Base-by-base conservation (phyloP, 2,797 vertebrate genomes). In the Champsocephalus gunnari region DNA sequence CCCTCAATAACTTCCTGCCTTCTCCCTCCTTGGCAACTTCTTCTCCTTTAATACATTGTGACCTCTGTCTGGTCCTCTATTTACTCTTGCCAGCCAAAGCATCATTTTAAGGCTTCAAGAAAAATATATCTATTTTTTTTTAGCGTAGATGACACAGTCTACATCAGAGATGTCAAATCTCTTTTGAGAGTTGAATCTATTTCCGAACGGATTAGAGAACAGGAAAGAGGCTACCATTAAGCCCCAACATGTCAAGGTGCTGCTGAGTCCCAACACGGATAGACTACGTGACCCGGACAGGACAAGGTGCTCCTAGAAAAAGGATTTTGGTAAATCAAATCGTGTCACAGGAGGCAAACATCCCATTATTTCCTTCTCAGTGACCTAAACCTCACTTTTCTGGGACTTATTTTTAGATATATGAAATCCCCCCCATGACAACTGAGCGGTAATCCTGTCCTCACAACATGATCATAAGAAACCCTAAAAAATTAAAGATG, bases 351-450 rank as follows among this genome's bases (percentile, higher is more conserved):
- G 79, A 83, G 73, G 49, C 63, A 78, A 73, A 61, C 74, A 73
- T 83, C 71, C 34, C 64, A 38, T 41, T 5, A 50, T 61, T 75
- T 81, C 78, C 60, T 73, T 79, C 76, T 74, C 19, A 28, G 75
- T 82, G 73, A 83, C 85, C 85, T 73, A 76, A 82, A 83, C 79
- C 69, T 56, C 66, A 32, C 55, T 77, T 44, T 72, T 86, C 48
- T 75, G 53, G 77, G 79, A 76, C 41, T 84, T 87, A 82, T 86
- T 86, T 92, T 88, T 77, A 83, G 81, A 81, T 69, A n/a, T 67
- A 50, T 71, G 64, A 81, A 69, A 73, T 78, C 53, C 28, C 72
- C 49, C 73, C 69, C n/a, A 53, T 77, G 79, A 89, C 83, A 87
- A 75, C 66, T 70, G 81, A 78, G 67, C 49, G 71, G 65, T 81